Evolutionary conservation across 2,888 invertebrate species (phyloP).

Genomic region (Lithophane socia): DNA sequence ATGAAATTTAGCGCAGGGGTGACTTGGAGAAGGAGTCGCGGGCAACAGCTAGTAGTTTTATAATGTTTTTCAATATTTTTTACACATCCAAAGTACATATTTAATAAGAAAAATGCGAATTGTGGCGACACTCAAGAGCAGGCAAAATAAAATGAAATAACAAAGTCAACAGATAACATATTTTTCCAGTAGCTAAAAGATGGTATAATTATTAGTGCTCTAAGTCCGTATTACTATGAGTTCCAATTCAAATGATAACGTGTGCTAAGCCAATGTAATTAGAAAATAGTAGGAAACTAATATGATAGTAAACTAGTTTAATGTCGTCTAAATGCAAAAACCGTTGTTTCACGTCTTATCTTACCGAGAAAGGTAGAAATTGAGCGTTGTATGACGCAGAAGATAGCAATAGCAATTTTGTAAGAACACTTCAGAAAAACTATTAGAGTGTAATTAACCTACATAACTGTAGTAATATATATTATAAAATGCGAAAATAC

Average conservation of each 20-base stretch:
- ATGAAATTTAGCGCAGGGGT: too few species aligned
- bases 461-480: background rate
- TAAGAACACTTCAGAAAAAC: background rate
- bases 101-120: too few species aligned
- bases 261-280: background rate
- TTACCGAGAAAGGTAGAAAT: background rate
- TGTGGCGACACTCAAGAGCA: background rate
- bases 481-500: too few species aligned
- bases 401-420: background rate
- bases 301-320: constrained; percentile 36
- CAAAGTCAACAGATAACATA: background rate
- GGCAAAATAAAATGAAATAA: background rate
- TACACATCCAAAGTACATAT: too few species aligned
- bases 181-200: background rate
- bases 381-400: background rate
- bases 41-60: too few species aligned
- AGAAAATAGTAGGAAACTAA: background rate
- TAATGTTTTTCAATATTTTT: too few species aligned
- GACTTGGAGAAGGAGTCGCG: too few species aligned
- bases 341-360: constrained; percentile 14
- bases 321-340: constrained; percentile 30
- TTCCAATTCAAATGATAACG: constrained; percentile 19
- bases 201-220: background rate
- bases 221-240: background rate
- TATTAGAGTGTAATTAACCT: background rate